Evolutionary conservation across 1,140 invertebrate species (phyloP), one percentile per base, ranked within the genome.

Genomic region (Zaprionus tsacasi): DNA sequence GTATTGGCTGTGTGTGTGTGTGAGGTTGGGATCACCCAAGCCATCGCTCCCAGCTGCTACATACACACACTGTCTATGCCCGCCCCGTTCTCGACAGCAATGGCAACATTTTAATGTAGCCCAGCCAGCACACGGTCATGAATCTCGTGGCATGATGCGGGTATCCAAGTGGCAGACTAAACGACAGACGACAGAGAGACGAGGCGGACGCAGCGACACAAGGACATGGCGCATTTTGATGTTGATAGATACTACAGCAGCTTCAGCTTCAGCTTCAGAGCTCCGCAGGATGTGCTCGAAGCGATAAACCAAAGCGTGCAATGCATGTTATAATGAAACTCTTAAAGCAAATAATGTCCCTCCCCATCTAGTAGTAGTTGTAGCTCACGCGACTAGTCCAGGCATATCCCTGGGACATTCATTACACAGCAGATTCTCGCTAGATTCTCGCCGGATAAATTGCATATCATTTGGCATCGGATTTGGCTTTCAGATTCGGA

Each of bases 301-400:
- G 77, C 60, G 83, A 89, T 89, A 89, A 89, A 88, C 81, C 71
- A 78, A 65, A 79, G 75, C 75, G 81, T 89, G 85, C 85, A 61
- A 85, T 88, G 85, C 85, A 89, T 88, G 85, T 89, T 88, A 88
- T 88, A 88, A 88, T 88, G 85, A 88, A 88, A 88, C 81, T 83
- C 85, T 89, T 89, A 88, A 89, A 88, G 85, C 85, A 81, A 89
- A 85, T 89, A 85, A 88, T 88, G 81, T 85, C 70, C 73, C 57
- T n/a, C 8, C n/a, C 11, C 17, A 5, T 17, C 40, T 15, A 15
- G 40, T 45, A 15, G 40, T 45, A 45, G 40, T 45, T 45, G 40
- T 15, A 45, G 40, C 40, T 68, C 40, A 40, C 52, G 17, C 25
- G 15, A 64, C 54, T 56, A 48, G 52, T 56, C 45, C 56, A 40